Base-by-base conservation (phyloP, 2,113 vertebrate genomes). In the Hydropotes inermis region DNA sequence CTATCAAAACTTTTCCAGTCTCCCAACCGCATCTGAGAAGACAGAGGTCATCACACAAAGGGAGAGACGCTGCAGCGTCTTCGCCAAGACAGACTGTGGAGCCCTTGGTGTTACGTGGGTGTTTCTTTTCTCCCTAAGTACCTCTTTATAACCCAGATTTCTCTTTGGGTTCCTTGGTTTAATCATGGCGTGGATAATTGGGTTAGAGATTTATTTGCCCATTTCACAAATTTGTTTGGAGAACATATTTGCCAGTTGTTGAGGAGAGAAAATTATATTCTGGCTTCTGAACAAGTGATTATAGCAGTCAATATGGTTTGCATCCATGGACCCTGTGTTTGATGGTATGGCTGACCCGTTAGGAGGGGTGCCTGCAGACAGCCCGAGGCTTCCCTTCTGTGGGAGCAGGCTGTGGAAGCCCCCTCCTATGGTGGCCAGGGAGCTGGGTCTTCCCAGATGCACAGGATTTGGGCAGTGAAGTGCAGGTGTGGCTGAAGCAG, bases 81-180 rank as follows among this genome's bases (percentile, higher is more conserved):
- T 45, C 64, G 85, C 47, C 54, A 47, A 30, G 81, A 47, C 25
- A 78, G 76, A 52, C 76, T 39, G 21, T 28, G 64, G 70, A 92
- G 14, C 9, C 36, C 64, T 92, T 74, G 33, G 47, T 91, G 45
- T 25, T 94, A 21, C 27, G 39, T 5, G 86, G 12, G 9, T 87
- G 7, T 61, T 91, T 78, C 23, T 85, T 91, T 64, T 90, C 36
- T 86, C 91, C 82, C 28, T 16, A 27, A 23, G n/a, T 33, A 89
- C 17, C 21, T 95, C 36, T 89, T 88, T 89, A 60, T 57, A 76
- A 19, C 74, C 16, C 10, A 92, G 36, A 64, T 79, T 86, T 97
- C 33, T 82, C 21, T 92, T 82, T 57, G 17, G 17, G 47, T 74
- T 90, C 47, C 25, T 43, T 95, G 55, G 27, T 36, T 78, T 91